A percentile compares a stretch with the other conserved stretches of the same genome.
Conservation (phyloP, 2,888 invertebrate genomes). For the Orthonevra nobilis region DNA sequence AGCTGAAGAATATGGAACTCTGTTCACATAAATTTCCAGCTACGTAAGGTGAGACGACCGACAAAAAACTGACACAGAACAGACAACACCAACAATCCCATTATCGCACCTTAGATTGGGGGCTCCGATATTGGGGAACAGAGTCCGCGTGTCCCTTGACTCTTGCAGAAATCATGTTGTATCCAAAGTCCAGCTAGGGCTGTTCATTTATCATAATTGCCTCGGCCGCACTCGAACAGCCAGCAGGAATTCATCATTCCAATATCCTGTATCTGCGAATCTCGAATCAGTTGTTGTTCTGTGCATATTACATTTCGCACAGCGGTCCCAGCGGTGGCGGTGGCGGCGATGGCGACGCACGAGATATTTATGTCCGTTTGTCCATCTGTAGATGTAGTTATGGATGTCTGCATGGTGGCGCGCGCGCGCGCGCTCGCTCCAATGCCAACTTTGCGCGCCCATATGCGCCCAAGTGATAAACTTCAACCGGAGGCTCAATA, state of each 20-base stretch:
- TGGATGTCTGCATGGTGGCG: conserved; percentile 28
- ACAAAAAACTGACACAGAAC: conserved; percentile 37
- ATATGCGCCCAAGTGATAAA: conserved; percentile 72
- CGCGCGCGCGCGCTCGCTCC: conserved; percentile 38
- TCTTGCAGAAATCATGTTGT: conserved; percentile 46
- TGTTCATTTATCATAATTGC: conserved; percentile 71
- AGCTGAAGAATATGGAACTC: conserved; percentile 42
- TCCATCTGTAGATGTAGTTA: conserved; percentile 16
- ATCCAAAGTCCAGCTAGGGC: conserved; percentile 53
- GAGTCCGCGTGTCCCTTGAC: conserved; percentile 15
- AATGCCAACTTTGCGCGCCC: conserved; percentile 56
- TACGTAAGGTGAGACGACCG: conserved; percentile 46
- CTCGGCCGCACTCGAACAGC: conserved; percentile 54
- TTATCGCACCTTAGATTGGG: conserved; percentile 69
- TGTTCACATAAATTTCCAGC: conserved; percentile 64
- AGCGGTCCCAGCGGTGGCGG: conserved; percentile 7
- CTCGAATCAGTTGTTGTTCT: conserved; percentile 36
- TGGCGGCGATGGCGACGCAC: conserved; percentile 38
- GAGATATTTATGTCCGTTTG: conserved; percentile 65
- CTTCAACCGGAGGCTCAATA: conserved; percentile 72
- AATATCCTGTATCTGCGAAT: conserved; percentile 56
- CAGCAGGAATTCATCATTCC: conserved; percentile 72
- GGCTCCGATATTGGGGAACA: conserved; percentile 29
- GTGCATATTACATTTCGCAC: conserved; percentile 60
- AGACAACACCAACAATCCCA: conserved; percentile 57